Evolutionary conservation across 2,888 invertebrate species (phyloP), one percentile per base, ranked within the genome.

Genomic region (Nyleta sp.): DNA sequence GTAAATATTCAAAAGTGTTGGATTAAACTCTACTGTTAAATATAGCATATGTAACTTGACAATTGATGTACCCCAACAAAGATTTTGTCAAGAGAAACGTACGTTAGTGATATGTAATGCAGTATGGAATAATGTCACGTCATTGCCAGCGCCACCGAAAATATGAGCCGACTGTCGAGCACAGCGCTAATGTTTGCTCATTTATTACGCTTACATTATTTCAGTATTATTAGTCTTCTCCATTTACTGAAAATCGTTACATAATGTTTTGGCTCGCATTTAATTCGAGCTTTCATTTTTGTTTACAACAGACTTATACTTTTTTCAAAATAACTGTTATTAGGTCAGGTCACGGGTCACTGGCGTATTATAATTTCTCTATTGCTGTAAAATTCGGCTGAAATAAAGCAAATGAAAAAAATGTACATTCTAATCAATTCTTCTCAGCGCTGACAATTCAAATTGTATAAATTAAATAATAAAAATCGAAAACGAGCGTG

Each of bases 191-290:
- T 89, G 89, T 86, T 79, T 77, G 79, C 78, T 84, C 88, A 88
- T 90, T 89, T 88, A 88, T 90, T 88, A 88, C 85, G 86, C 88
- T 89, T 89, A 89, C 87, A 89, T 90, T 89, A 90, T 90, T 89
- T 88, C 86, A 84, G 87, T 87, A 89, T 89, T 89, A 90, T 90
- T 89, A 88, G 86, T 89, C 87, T 88, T 86, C 84, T 82, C 83
- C 79, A 73, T 83, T 83, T 80, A 79, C 83, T 77, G 81, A 82
- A 85, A 86, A 82, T 83, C 83, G 84, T 86, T 84, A 82, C 80
- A 83, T 84, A 83, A 86, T 86, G 82, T 87, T 86, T 86, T 84
- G 82, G 84, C 85, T 82, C 81, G 67, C 62, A 76, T 77, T 76
- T 52, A 71, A 80, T 76, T 60, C 40, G 33, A 72, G 79, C 77